Conservation (phyloP, 2,888 invertebrate species). For the Brenthis ino region DNA sequence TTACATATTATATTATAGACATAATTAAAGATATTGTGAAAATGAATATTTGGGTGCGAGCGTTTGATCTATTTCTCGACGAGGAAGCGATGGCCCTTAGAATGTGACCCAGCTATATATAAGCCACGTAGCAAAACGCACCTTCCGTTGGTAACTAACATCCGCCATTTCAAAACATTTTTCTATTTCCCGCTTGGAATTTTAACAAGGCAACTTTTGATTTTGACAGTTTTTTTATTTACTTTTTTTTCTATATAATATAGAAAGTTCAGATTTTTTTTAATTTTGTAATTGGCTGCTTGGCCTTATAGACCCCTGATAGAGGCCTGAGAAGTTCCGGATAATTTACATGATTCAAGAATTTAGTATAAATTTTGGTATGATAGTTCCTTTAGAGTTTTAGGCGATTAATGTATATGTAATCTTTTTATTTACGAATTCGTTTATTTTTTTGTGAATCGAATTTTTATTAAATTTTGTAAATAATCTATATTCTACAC, state of each 20-base stretch:
- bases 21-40: conserved; percentile 54
- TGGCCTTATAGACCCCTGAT: no score
- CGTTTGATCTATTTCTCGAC: conserved; percentile 69
- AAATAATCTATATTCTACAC: no score
- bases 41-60: conserved; percentile 54
- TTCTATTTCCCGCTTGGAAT: conserved; percentile 50
- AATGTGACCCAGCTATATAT: conserved; percentile 42
- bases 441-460: no score
- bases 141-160: conserved; percentile 48
- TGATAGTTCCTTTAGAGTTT: no score
- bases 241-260: neutral
- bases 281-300: no score
- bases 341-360: no score
- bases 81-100: conserved; percentile 56
- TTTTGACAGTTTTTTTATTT: conserved; percentile 5
- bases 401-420: no score
- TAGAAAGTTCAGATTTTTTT: no score
- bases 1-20: neutral
- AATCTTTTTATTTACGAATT: no score
- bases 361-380: no score
- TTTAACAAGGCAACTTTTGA: conserved; percentile 48
- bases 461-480: no score
- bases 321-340: no score
- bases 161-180: conserved; percentile 50
- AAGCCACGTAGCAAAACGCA: conserved; percentile 43